Percentiles rank a stretch among this genome's conserved stretches.
Conservation (phyloP, 2,113 vertebrate genomes). For the Danio rerio region DNA sequence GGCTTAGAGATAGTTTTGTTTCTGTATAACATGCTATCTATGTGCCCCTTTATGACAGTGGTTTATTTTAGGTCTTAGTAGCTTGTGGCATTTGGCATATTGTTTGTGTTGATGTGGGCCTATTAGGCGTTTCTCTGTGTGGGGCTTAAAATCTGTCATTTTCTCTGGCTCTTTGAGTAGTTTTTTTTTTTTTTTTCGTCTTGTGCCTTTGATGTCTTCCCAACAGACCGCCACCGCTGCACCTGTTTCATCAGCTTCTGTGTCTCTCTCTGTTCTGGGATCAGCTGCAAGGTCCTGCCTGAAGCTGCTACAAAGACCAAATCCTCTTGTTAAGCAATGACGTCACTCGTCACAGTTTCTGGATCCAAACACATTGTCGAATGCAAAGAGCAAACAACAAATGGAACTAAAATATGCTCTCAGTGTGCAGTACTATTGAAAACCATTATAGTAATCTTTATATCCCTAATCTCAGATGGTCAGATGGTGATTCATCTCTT, state of each 20-base stretch:
- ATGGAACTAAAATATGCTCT: too few relatives aligned
- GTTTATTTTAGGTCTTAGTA: slow-evolving; percentile 21
- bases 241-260: slow-evolving; percentile 28
- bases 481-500: too few relatives aligned
- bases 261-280: slow-evolving; percentile 7
- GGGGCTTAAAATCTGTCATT: slow-evolving; percentile 25
- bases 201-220: slow-evolving; percentile 41
- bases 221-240: background rate
- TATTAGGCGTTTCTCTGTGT: background rate
- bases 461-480: too few relatives aligned
- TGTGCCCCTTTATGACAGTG: background rate
- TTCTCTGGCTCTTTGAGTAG: slow-evolving; percentile 16
- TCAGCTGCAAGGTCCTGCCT: background rate
- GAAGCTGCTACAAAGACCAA: slow-evolving; percentile 1
- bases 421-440: too few relatives aligned
- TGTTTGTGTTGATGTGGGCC: slow-evolving; percentile 15
- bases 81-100: slow-evolving; percentile 27
- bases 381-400: too few relatives aligned
- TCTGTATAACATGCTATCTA: background rate
- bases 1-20: background rate
- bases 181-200: background rate
- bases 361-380: too few relatives aligned
- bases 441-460: too few relatives aligned
- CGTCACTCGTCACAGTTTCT: too few relatives aligned
- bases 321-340: too few relatives aligned